Percentiles rank a stretch among this genome's conserved stretches.
These are phyloP conservation scores for Leptinotarsa rubiginosa DNA, from an alignment of 2,888 invertebrate genomes.

Conservation along the genomic window DNA sequence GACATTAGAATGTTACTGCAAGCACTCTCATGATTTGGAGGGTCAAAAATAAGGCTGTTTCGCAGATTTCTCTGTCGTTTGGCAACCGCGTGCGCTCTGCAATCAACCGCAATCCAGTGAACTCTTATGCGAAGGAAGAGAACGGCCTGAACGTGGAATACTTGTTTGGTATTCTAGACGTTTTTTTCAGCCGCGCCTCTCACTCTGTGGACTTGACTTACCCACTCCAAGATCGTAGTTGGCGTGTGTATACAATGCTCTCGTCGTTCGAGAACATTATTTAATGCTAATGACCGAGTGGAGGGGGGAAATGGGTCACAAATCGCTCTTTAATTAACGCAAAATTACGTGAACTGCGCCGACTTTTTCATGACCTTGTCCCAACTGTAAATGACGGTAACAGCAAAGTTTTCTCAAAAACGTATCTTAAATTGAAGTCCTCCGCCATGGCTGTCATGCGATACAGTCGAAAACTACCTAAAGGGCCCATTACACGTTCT, in stretches of 20 bases:
- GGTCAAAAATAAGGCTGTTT: background rate
- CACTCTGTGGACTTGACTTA: slow-evolving; percentile 33
- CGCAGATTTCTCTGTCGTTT: background rate
- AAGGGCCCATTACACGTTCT: too few species aligned
- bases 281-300: slow-evolving; percentile 1
- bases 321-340: background rate
- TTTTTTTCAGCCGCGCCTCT: slow-evolving; percentile 33
- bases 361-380: background rate
- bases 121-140: slow-evolving; percentile 34
- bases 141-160: slow-evolving; percentile 29
- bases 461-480: too few species aligned
- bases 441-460: background rate
- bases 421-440: too few species aligned
- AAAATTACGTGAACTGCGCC: background rate
- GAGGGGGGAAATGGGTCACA: slow-evolving; percentile 5
- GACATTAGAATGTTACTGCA: too few species aligned
- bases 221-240: slow-evolving; percentile 28
- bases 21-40: too few species aligned
- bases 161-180: slow-evolving; percentile 35
- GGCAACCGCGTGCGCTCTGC: slow-evolving; percentile 4
- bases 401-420: background rate
- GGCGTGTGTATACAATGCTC: slow-evolving; percentile 15
- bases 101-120: slow-evolving; percentile 21
- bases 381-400: background rate
- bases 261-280: slow-evolving; percentile 12